A percentile compares a stretch with the other conserved stretches of the same genome.
These are phyloP conservation scores for Alectoris magna DNA, from an alignment of 2,797 vertebrate genomes.

Conservation along the genomic window DNA sequence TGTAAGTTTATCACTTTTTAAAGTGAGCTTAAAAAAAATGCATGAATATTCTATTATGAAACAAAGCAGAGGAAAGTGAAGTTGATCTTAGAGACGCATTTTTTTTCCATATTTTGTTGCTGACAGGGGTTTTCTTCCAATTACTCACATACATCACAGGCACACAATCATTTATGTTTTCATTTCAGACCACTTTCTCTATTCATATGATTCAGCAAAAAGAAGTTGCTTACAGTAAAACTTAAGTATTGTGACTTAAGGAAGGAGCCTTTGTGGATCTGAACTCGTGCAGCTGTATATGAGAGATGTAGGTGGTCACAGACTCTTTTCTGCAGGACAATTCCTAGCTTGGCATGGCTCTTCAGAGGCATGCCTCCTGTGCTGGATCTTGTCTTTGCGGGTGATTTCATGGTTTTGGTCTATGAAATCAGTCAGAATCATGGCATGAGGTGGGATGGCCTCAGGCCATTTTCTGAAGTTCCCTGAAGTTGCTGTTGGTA, in stretches of 20 bases:
- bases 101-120: not conserved
- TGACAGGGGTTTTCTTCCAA: not conserved
- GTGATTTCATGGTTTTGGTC: not conserved
- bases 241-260: not conserved
- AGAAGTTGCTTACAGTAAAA: not conserved
- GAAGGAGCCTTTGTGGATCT: no score
- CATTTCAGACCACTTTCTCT: not conserved
- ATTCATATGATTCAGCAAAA: not conserved
- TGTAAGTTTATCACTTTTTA: not conserved
- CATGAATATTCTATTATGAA: not conserved
- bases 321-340: no score
- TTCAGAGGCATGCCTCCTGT: not conserved
- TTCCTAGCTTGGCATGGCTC: not conserved
- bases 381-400: no score
- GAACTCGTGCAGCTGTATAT: not conserved
- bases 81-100: not conserved
- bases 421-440: not conserved
- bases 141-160: not conserved
- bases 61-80: not conserved
- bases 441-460: not conserved
- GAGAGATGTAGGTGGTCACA: not conserved
- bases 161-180: not conserved
- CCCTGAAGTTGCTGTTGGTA: slow-evolving; percentile 30
- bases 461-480: slow-evolving; percentile 10
- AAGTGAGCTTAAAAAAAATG: not conserved